Evolutionary conservation across 2,888 invertebrate species (phyloP).

Genomic region (Ceramica pisi): DNA sequence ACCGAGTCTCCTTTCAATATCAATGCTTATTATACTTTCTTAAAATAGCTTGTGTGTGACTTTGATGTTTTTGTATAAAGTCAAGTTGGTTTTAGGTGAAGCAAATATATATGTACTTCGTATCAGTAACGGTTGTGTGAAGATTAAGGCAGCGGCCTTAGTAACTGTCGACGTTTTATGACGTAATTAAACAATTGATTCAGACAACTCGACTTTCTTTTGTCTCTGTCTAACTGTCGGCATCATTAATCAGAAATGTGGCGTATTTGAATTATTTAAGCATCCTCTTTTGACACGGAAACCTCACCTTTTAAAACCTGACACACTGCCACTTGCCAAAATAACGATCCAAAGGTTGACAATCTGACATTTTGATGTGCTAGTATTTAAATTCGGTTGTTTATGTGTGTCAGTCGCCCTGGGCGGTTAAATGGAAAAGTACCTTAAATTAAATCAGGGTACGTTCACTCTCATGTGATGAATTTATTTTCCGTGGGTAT

Average conservation of each 20-base stretch:
- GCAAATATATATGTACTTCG: neutral
- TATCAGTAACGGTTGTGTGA: neutral
- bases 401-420: constrained; percentile 51
- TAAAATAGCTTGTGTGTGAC: constrained; percentile 26
- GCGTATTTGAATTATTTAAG: constrained; percentile 41
- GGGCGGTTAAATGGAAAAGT: constrained; percentile 17
- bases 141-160: neutral
- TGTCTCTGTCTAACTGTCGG: constrained; percentile 17
- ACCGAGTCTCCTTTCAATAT: constrained; percentile 48
- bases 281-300: constrained; percentile 52
- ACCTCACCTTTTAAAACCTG: constrained; percentile 59
- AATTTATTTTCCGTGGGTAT: neutral
- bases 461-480: neutral
- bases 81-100: neutral
- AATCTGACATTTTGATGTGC: constrained; percentile 57
- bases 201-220: constrained; percentile 19
- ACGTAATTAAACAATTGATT: constrained; percentile 21
- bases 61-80: constrained; percentile 14
- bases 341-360: constrained; percentile 60
- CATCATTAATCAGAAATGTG: constrained; percentile 12
- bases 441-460: constrained; percentile 6
- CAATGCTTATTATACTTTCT: constrained; percentile 52
- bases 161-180: constrained; percentile 12
- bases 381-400: constrained; percentile 51
- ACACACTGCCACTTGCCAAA: constrained; percentile 60